Conservation (phyloP, 2,113 vertebrate species). For the Formicarius rufipectus region DNA sequence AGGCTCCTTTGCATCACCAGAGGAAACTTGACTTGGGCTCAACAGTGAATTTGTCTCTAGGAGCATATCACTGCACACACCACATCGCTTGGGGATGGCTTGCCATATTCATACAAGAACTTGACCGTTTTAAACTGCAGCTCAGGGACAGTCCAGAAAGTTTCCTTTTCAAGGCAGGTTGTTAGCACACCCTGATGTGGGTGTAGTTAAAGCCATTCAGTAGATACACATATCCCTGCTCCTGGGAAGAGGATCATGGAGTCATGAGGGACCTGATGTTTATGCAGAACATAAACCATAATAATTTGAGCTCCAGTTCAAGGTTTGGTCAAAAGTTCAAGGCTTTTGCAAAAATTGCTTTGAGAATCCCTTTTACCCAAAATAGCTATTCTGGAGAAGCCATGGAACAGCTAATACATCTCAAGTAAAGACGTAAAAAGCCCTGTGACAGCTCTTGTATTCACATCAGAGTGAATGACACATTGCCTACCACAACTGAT, state of each 20-base stretch:
- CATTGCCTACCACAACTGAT: rapidly evolving
- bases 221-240: background rate
- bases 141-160: background rate
- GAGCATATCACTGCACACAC: background rate
- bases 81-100: background rate
- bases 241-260: background rate
- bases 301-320: background rate
- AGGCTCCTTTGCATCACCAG: background rate
- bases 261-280: background rate
- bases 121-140: background rate
- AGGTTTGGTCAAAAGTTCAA: background rate
- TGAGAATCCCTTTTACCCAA: background rate
- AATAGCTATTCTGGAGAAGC: background rate
- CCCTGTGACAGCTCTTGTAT: background rate
- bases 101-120: background rate
- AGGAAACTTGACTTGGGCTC: background rate
- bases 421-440: background rate
- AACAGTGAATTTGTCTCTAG: background rate
- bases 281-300: background rate
- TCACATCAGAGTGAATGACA: background rate
- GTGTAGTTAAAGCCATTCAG: background rate
- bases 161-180: background rate
- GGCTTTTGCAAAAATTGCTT: background rate
- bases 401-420: background rate
- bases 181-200: background rate